Percentiles rank a stretch among this genome's conserved stretches.
phyloP scores from a whole-genome alignment of 2,113 vertebrate genomes.

The Microtus ochrogaster region DNA sequence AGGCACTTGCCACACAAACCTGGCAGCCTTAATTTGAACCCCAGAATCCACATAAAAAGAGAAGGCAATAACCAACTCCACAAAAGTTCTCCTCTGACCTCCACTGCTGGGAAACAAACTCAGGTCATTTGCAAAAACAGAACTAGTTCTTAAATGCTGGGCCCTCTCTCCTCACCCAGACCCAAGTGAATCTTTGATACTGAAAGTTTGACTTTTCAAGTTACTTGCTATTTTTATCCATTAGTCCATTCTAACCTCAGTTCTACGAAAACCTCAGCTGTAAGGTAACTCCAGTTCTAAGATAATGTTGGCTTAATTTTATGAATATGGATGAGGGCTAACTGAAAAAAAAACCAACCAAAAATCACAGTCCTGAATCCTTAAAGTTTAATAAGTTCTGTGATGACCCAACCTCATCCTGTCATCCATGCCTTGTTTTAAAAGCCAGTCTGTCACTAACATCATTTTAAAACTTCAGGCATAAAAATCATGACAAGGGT shows the following conservation, averaged over 20 bases:
- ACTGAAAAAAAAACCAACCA: background rate
- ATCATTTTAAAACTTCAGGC: slow-evolving; percentile 15
- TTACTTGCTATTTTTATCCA: slow-evolving; percentile 41
- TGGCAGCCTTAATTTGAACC: background rate
- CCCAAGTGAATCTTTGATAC: background rate
- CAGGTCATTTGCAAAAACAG: background rate
- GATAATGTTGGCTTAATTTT: background rate
- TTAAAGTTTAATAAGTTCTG: background rate
- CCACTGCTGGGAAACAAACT: background rate
- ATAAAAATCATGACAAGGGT: slow-evolving; percentile 2
- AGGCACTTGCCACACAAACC: background rate
- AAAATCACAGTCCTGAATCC: slow-evolving; percentile 19
- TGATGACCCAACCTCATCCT: background rate
- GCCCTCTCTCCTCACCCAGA: background rate
- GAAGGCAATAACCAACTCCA: background rate
- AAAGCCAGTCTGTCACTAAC: background rate
- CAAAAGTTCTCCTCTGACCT: too few species aligned
- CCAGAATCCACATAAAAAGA: background rate
- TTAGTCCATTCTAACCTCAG: background rate
- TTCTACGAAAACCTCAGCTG: background rate
- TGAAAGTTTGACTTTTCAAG: background rate
- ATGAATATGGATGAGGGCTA: background rate
- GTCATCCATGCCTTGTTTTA: background rate
- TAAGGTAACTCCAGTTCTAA: background rate
- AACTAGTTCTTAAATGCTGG: background rate